A percentile compares a stretch with the other conserved stretches of the same genome.
Evolutionary conservation across 1,140 invertebrate genomes (phyloP).

Genomic region (Caenorhabditis latens): DNA sequence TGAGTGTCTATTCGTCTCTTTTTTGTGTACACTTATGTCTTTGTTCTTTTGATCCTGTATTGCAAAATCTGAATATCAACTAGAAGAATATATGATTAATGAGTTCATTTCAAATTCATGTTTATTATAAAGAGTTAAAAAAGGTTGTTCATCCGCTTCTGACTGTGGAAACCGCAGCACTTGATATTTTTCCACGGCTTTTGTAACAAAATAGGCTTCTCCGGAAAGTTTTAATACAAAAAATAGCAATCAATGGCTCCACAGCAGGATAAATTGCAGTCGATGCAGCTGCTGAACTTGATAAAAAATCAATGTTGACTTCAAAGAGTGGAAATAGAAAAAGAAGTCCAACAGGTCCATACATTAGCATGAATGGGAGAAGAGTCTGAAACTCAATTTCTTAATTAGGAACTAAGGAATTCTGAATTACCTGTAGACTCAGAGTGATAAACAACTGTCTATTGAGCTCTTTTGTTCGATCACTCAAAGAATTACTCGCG

Average conservation of each 20-base stretch:
- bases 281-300: neutral
- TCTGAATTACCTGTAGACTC: neutral
- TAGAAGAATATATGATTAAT: too few relatives aligned
- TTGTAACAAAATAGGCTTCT: neutral
- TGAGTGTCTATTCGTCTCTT: too few relatives aligned
- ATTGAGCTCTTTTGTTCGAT: constrained; percentile 20
- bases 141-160: neutral
- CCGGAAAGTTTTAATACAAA: constrained; percentile 28
- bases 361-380: constrained; percentile 36
- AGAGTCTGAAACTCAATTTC: constrained; percentile 6
- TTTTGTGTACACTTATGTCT: too few relatives aligned
- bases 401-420: neutral
- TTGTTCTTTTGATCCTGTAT: too few relatives aligned
- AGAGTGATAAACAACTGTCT: constrained; percentile 19
- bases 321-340: neutral
- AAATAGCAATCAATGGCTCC: constrained; percentile 13
- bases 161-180: neutral
- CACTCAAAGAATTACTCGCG: neutral
- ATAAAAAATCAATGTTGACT: neutral
- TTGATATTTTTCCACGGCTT: neutral
- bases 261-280: constrained; percentile 23
- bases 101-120: too few relatives aligned
- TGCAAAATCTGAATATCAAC: too few relatives aligned
- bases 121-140: too few relatives aligned
- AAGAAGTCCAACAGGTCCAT: constrained; percentile 13